These are phyloP conservation scores for Montipora foliosa DNA, from an alignment of 64 coral and sea anemone genomes.

Conservation along the genomic window DNA sequence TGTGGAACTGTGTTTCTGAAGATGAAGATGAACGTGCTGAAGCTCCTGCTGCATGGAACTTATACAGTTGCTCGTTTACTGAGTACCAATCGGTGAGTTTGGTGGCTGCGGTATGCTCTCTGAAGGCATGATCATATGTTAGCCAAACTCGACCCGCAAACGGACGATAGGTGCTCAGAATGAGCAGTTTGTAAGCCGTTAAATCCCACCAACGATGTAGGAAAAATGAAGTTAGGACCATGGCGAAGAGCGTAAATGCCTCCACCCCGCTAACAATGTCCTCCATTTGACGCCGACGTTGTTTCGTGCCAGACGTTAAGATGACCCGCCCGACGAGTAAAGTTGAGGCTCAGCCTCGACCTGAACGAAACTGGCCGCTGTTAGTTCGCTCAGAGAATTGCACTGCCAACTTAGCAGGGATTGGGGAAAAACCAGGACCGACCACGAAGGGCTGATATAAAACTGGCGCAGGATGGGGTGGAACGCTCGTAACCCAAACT, in stretches of 20 bases:
- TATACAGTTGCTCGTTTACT: constrained; percentile 13
- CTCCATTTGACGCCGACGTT: too few relatives aligned
- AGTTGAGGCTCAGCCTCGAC: background rate
- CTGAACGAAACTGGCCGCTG: background rate
- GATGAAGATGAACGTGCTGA: background rate
- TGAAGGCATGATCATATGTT: background rate
- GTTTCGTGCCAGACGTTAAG: background rate
- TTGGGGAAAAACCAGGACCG: background rate
- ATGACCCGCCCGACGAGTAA: background rate
- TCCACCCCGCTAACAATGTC: background rate
- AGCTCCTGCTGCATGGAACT: constrained; percentile 1
- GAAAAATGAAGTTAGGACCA: background rate
- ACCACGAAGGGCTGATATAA: background rate
- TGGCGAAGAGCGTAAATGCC: background rate
- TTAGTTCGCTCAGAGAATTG: background rate
- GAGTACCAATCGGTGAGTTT: background rate
- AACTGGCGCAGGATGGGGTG: background rate
- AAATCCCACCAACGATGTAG: background rate
- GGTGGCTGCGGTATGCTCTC: background rate
- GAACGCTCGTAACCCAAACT: background rate
- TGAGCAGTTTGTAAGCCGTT: background rate
- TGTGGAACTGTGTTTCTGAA: background rate
- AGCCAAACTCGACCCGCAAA: constrained; percentile 8
- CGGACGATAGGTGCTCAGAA: constrained; percentile 16
- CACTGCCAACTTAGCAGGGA: background rate